Base-by-base conservation (phyloP, 2,113 vertebrate species). In the Shinisaurus crocodilurus region DNA sequence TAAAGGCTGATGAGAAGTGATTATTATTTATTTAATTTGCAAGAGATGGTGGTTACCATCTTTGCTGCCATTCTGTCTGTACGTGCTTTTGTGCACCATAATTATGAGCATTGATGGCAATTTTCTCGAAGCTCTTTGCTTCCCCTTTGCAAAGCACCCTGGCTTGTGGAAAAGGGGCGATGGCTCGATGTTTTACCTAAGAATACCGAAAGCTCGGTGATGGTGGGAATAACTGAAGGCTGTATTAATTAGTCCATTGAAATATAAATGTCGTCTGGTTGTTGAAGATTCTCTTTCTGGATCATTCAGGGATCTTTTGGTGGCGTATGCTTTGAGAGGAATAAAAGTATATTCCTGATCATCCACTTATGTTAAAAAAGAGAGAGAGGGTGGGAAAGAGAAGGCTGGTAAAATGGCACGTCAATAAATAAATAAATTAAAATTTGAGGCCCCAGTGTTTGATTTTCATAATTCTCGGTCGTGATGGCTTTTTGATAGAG, bases 291-390 rank as follows among this genome's bases (percentile, higher is more conserved):
- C 74, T 95, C 91, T 96, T 97, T 97, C 96, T 97, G 94, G 96
- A 97, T 96, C 96, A 95, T 97, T 97, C 95, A 32, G 65, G 95
- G 90, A 96, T 93, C 93, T 96, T 95, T 94, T 45, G 18, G 65
- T 95, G 92, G 92, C 91, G 90, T 95, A 91, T 91, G 81, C 90
- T 84, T 93, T 32, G 86, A 75, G 80, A 70, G 45, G n/a, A 25
- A 75, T 27, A 67, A 76, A 63, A 48, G 50, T 69, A 32, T 95
- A 94, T 95, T 96, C 94, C 95, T 96, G 96, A 93, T 94, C 95
- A 94, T 81, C 85, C 93, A n/a, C 93, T 92, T 90, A 81, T 93
- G 84, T 84, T 32, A 93, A 91, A 93, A 93, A 93, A 94, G 74
- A 85, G 91, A 92, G 90, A 2, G 0, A 94, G 90, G 91, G 88